Percentiles rank a stretch among this genome's conserved stretches.
Conservation (phyloP, 2,797 vertebrate genomes). For the Anabacerthia variegaticeps region DNA sequence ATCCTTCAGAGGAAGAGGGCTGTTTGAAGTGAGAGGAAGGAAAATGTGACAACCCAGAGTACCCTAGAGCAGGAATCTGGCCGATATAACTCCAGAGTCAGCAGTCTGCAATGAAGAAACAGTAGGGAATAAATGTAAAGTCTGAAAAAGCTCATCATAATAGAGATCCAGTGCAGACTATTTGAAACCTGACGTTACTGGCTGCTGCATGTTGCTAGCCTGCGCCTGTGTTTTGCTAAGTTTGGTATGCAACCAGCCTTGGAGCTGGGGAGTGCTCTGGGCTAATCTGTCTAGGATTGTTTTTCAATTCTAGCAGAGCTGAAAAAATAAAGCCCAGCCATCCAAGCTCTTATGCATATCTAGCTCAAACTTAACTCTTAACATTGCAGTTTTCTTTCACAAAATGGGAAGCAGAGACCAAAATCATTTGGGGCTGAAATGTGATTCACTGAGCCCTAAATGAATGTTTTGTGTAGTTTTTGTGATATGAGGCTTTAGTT, state of each 20-base stretch:
- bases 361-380: neutral
- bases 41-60: neutral
- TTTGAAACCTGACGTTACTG: neutral
- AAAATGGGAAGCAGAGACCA: neutral
- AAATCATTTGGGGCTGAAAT: neutral
- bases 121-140: neutral
- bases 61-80: neutral
- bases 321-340: neutral
- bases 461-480: neutral
- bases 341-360: neutral
- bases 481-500: neutral
- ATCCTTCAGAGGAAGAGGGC: neutral
- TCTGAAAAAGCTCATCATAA: neutral
- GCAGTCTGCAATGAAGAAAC: neutral
- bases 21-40: neutral
- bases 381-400: neutral
- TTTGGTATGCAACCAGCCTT: neutral
- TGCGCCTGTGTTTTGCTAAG: fast-evolving
- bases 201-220: neutral
- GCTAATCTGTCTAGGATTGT: neutral
- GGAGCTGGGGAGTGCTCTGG: neutral
- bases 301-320: neutral
- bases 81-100: fast-evolving
- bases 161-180: neutral
- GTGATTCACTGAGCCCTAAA: neutral